Evolutionary conservation across 2,888 invertebrate species (phyloP), one percentile per base, ranked within the genome.

Genomic region (Ashinkailepas kermadecensis): DNA sequence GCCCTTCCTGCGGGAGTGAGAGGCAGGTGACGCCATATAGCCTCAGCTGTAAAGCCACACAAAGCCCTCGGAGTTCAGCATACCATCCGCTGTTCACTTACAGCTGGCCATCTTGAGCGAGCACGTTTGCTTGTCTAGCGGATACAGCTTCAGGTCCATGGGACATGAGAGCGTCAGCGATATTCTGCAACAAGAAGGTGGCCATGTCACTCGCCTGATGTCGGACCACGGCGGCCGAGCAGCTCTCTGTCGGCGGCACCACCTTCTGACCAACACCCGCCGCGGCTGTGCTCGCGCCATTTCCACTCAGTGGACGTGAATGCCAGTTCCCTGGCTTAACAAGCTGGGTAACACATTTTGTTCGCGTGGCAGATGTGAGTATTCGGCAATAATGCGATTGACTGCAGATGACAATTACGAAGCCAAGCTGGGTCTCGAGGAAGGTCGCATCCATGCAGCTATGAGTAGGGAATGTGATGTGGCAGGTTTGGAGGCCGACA

Each of bases 131-230:
- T 95, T 93, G 89, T 98, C 98, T 88, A 99, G 89, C 11, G 98
- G 98, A 89, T 98, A 99, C 85, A 97, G 91, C 89, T 97, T 96
- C 86, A 99, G 90, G 88, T 97, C 95, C 98, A 99, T 99, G 83
- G 97, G 97, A 87, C 98, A 99, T 82, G 97, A 95, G 85, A 99
- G 91, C 81, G 97, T 96, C 86, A 98, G 90, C 67, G 98, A 97
- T 88, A 98, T 94, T 88, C 98, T 95, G 85, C 83, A 86, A 85
- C 62, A 81, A 25, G 65, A 83, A 81, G 78, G 64, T 54, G 79
- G 80, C 57, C 80, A 13, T 79, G 18, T 62, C 62, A 15, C 62
- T 18, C 7, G 15, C 62, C 62, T 15, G 18, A 18, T 15, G 18
- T 15, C 18, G 62, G 13, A 18, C 1, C 18, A 18, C 18, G 18